Base-by-base conservation (phyloP, 1,140 invertebrate genomes). In the Epicauta chinensis region DNA sequence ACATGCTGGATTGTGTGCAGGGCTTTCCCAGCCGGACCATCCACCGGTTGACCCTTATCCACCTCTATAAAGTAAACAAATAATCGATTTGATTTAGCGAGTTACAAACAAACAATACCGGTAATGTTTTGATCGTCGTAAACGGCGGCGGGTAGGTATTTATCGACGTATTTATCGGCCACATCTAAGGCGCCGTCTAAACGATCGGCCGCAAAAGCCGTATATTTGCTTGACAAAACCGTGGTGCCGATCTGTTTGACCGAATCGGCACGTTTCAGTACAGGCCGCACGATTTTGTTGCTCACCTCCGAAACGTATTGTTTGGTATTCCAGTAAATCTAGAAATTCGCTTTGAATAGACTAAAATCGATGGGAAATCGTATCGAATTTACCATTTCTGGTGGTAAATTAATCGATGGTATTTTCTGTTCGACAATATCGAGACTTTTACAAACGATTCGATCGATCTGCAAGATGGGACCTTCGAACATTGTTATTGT, bases 141-240 rank as follows among this genome's bases (percentile, higher is more conserved):
- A 3, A 77, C 73, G 62, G 79, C 78, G 11, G 78, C 77, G 13
- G 87, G 85, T 45, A 90, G 72, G 64, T 87, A 88, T 70, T 78
- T 87, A 70, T 90, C 87, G 16, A 90, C 82, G 58, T 88, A 89
- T 62, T 84, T 80, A 62, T 89, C 86, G 34, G 86, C 87, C 14
- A 81, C 81, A 56, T 81, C 78, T 5, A 90, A 72, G 2, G 84
- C 86, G 15, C 78, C 79, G 61, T 88, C 85, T 5, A 89, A 67
- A 14, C 75, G 81, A 35, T 81, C 79, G 2, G 77, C 84, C 0
- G 87, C 87, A 40, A 77, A 80, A 2, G 78, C 79, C 0, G 84
- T 84, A 32, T 86, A 78, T 37, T 81, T 75, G 43, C 78, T 84
- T 40, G 79, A 77, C 38, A 83, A 69, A 3, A 82, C 80, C 0